Base-by-base conservation (phyloP, 2,888 invertebrate species). In the Eilema sororculum region DNA sequence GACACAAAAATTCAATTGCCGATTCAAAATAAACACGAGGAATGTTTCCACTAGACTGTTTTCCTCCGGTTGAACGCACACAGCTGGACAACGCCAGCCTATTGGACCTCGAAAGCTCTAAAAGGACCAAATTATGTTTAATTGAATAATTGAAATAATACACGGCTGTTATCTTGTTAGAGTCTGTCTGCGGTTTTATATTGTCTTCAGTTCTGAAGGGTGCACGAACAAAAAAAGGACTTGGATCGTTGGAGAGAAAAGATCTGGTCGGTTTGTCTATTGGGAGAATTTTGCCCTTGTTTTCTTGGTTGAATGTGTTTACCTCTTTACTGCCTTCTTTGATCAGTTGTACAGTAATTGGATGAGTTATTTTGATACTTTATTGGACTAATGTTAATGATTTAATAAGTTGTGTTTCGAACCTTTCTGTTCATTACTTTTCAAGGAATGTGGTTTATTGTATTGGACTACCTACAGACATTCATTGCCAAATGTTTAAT, bases 41-140 rank as follows among this genome's bases (percentile, higher is more conserved):
- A n/a, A 28, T 46, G 20, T 52, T 76, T 77, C 70, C 65, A 64
- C 24, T 63, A 0, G 12, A 9, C 6, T 70, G 25, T 76, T 81
- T 83, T 79, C 82, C 72, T 57, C 5, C 75, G 84, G 73, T 64
- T 66, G 76, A 80, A 68, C 75, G 78, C 37, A 5, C 76, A 69
- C 86, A 84, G 85, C 84, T 86, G 84, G 25, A 67, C 70, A 78
- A 73, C 72, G 10, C 70, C 78, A 80, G 81, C 46, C 72, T 78
- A 84, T 82, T 81, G 81, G 82, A 62, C 20, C 71, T n/a, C 67
- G 71, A 74, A 78, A 72, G 62, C 56, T 68, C 73, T 70, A 65
- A 67, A 68, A 70, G 66, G 76, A 58, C 73, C 69, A 75, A 83
- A 82, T 83, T 82, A 83, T 78, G 65, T 81, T 76, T 77, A 81